Base-by-base conservation (phyloP, 2,888 invertebrate genomes). In the Ischnura elegans region DNA sequence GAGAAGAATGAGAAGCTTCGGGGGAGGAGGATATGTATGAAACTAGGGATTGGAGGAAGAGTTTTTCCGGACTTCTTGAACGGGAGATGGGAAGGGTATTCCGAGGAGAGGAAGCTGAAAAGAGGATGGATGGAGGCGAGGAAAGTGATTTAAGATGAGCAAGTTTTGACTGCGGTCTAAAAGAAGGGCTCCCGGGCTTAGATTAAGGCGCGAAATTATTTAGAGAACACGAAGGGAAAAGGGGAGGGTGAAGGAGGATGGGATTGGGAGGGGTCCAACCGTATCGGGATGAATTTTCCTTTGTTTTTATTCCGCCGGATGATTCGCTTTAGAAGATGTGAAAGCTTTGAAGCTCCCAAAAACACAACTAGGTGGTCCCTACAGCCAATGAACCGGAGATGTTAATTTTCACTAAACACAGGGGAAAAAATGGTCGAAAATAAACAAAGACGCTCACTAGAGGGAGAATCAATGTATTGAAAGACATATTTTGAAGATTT, bases 131-230 rank as follows among this genome's bases (percentile, higher is more conserved):
- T 76, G 76, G 36, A 76, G 36, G 36, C 36, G 76, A 76, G 76
- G 76, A 76, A 76, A 76, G 76, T 76, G 76, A 76, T 76, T 76
- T 76, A 76, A 76, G 76, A 76, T 10, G 76, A 76, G 76, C 29
- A 76, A 76, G 76, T 76, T 76, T 76, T 76, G 76, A 76, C 76
- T 76, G 29, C 76, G 76, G 76, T 76, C 36, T 29, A 76, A 76
- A 76, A 76, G 76, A 76, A 76, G 36, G 76, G 29, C 29, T 36
- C 36, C n/a, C 5, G 61, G 76, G 76, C 76, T 76, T 76, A 76
- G 76, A 76, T 76, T 76, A 76, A 76, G 76, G 76, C 76, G 76
- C 4, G 76, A 76, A 76, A 76, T 76, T 76, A 76, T 76, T 76
- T 76, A 76, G n/a, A 76, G 76, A 76, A 76, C 36, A 43, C 19